Conservation (phyloP, 2,113 vertebrate genomes). For the Oreocharis arfaki region DNA sequence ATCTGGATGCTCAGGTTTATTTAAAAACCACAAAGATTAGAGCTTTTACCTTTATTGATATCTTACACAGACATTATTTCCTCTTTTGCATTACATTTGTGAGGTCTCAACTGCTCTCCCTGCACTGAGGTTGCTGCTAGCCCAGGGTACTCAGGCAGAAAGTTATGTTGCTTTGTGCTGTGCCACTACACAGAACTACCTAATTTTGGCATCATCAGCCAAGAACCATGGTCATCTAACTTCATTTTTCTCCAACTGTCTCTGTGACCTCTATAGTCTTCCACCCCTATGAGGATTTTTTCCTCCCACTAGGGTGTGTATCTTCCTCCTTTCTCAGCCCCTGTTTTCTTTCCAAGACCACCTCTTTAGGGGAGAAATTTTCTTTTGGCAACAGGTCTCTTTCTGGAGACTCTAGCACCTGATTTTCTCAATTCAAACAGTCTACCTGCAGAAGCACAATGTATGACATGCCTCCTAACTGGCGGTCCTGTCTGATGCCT, state of each 20-base stretch:
- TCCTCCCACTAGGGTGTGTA: neutral
- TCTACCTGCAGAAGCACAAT: neutral
- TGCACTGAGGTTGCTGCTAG: neutral
- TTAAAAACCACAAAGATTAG: neutral
- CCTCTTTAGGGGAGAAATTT: fast-evolving
- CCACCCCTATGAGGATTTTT: neutral
- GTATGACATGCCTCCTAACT: neutral
- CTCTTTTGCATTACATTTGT: neutral
- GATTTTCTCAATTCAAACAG: neutral
- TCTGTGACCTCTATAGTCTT: neutral
- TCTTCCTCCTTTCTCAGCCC: neutral
- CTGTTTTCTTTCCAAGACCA: neutral
- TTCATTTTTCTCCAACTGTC: neutral
- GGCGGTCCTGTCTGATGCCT: neutral
- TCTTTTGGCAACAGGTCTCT: neutral
- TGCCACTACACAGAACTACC: neutral
- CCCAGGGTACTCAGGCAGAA: neutral
- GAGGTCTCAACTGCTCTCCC: neutral
- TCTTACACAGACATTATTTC: neutral
- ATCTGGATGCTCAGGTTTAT: neutral
- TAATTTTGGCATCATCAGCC: neutral
- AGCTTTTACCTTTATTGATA: neutral
- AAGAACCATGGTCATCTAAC: fast-evolving
- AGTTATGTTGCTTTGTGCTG: neutral
- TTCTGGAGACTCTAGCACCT: neutral